These are phyloP conservation scores for Macroteleia sp. DNA, from an alignment of 2,888 invertebrate species.

Conservation along the genomic window DNA sequence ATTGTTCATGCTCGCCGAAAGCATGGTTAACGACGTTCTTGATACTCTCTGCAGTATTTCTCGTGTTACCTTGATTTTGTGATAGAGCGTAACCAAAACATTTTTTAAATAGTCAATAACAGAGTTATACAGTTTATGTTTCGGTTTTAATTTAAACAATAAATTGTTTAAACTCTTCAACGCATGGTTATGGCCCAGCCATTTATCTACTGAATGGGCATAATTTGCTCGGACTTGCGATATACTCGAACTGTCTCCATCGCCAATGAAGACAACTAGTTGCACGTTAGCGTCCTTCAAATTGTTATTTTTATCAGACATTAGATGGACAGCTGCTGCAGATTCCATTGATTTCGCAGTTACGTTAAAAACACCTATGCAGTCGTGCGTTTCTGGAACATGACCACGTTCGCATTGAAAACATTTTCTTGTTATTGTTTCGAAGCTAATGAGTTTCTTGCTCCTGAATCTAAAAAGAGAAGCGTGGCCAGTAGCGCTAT, in stretches of 20 bases:
- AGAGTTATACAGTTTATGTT: slow-evolving; percentile 34
- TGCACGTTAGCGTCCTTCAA: slow-evolving; percentile 47
- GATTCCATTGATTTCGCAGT: slow-evolving; percentile 73
- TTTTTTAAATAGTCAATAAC: slow-evolving; percentile 65
- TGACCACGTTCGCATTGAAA: too few species aligned
- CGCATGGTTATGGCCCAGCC: slow-evolving; percentile 26
- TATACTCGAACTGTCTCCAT: slow-evolving; percentile 67
- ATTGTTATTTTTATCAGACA: slow-evolving; percentile 57
- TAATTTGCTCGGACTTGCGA: slow-evolving; percentile 50
- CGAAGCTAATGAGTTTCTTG: too few species aligned
- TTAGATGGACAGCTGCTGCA: slow-evolving; percentile 63
- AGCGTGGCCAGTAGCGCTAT: too few species aligned
- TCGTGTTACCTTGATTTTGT: slow-evolving; percentile 38
- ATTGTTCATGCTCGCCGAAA: too few species aligned
- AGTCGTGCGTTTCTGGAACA: too few species aligned
- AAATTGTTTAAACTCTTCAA: slow-evolving; percentile 23
- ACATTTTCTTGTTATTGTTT: too few species aligned
- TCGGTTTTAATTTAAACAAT: slow-evolving; percentile 39
- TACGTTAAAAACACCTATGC: too few species aligned
- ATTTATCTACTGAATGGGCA: slow-evolving; percentile 24
- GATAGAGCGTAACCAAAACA: slow-evolving; percentile 50
- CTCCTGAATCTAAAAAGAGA: too few species aligned
- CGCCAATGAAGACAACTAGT: slow-evolving; percentile 63
- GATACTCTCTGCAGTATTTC: too few species aligned
- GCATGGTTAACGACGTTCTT: too few species aligned